phyloP scores from a whole-genome alignment of 2,888 invertebrate genomes.

The Girardia tigrina region DNA sequence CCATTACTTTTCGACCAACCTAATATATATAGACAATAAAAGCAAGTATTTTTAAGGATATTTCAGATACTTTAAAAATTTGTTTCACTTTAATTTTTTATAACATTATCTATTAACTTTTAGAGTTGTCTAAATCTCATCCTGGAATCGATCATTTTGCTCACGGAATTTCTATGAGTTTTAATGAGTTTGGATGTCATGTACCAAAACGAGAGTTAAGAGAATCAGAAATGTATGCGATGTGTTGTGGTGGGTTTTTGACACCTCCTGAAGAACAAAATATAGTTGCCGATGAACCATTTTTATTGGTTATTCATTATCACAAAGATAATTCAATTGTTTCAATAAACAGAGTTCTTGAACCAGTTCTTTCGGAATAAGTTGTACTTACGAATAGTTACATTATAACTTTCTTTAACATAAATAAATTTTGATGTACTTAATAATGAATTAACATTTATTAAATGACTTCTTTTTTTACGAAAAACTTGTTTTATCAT shows the following conservation, averaged over 20 bases:
- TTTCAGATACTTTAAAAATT: too few species aligned
- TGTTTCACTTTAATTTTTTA: too few species aligned
- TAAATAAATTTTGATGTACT: too few species aligned
- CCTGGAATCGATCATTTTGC: background rate
- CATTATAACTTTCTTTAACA: too few species aligned
- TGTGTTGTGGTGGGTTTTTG: background rate
- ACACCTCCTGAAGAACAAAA: background rate
- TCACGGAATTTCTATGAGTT: background rate
- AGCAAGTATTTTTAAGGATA: too few species aligned
- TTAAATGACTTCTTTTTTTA: too few species aligned
- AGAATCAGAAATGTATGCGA: slow-evolving; percentile 1
- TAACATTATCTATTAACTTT: too few species aligned
- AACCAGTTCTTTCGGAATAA: slow-evolving; percentile 9
- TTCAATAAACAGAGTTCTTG: background rate
- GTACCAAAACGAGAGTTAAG: background rate
- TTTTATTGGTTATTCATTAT: background rate
- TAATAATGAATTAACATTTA: too few species aligned
- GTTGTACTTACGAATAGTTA: too few species aligned
- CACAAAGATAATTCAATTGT: background rate
- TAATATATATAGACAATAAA: too few species aligned
- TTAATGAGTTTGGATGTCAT: slow-evolving; percentile 1
- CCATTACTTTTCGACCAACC: too few species aligned
- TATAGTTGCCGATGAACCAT: background rate
- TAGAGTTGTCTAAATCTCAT: background rate
- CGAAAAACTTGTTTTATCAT: too few species aligned